Evolutionary conservation across 1,140 invertebrate genomes (phyloP).

Genomic region (Zaprionus gabonicus): DNA sequence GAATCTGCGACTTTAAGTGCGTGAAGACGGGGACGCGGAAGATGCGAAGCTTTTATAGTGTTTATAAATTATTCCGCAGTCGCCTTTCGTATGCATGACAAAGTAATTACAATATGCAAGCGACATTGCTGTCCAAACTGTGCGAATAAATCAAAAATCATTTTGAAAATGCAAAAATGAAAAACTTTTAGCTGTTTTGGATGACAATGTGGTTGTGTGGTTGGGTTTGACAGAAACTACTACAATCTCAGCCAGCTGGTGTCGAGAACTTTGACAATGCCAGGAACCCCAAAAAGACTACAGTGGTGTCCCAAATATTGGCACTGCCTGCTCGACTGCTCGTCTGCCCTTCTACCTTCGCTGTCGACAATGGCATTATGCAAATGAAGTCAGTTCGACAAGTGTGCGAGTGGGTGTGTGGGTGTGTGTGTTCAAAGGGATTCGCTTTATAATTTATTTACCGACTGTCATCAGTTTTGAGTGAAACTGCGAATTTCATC

Average conservation of each 20-base stretch:
- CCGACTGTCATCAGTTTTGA: conserved; percentile 73
- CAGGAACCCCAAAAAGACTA: background rate
- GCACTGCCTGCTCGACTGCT: background rate
- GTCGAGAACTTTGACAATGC: conserved; percentile 25
- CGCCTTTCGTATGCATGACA: conserved; percentile 19
- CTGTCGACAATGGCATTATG: conserved; percentile 70
- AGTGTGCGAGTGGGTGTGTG: conserved; percentile 46
- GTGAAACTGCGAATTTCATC: conserved; percentile 35
- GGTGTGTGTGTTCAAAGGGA: conserved; percentile 62
- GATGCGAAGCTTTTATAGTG: conserved; percentile 11
- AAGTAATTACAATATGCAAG: conserved; percentile 32
- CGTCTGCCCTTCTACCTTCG: background rate
- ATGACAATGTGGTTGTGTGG: background rate
- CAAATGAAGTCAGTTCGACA: conserved; percentile 63
- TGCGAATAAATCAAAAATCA: conserved; percentile 28
- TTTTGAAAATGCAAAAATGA: conserved; percentile 4
- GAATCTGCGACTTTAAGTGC: background rate
- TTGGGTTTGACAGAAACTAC: conserved; percentile 2
- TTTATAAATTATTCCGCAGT: conserved; percentile 22
- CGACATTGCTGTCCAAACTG: background rate
- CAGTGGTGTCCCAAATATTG: conserved; percentile 2
- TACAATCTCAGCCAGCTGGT: conserved; percentile 13
- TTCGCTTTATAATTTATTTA: conserved; percentile 82
- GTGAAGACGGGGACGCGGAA: background rate
- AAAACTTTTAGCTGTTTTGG: conserved; percentile 3